These are phyloP conservation scores for Oncopeltus fasciatus DNA, from an alignment of 1,140 invertebrate species.

Conservation along the genomic window DNA sequence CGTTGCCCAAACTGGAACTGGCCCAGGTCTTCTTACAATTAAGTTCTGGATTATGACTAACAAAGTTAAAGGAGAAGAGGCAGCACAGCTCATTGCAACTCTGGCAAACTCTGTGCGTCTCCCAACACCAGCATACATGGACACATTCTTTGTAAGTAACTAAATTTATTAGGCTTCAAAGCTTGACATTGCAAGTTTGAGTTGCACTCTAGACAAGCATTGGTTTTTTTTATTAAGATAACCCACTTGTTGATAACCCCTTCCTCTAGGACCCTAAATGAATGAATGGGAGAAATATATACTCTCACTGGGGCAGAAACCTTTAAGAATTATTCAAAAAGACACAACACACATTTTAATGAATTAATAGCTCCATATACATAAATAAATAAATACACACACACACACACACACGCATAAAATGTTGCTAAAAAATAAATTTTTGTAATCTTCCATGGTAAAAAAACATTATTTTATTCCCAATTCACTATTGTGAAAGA, in stretches of 20 bases:
- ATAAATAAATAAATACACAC: no score
- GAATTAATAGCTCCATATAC: no score
- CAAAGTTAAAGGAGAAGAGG: constrained; percentile 37
- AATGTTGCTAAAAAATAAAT: no score
- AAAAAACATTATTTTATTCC: no score
- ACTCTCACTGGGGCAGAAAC: background rate
- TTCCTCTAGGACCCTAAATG: no score
- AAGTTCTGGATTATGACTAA: constrained; percentile 39
- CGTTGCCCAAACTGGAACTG: constrained; percentile 44
- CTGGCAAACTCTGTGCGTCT: constrained; percentile 36
- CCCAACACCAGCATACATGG: constrained; percentile 45
- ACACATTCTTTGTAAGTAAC: constrained; percentile 38
- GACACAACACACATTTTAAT: no score
- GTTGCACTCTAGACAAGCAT: background rate
- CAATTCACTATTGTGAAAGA: no score
- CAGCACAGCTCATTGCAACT: constrained; percentile 36
- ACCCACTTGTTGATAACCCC: background rate
- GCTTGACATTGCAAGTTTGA: background rate
- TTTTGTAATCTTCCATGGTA: no score
- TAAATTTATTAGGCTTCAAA: background rate
- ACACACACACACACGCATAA: no score
- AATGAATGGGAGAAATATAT: no score
- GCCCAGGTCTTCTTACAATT: constrained; percentile 42
- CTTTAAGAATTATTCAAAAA: no score
- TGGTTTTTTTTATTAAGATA: background rate